These are phyloP conservation scores for Peribatodes rhomboidaria DNA, from an alignment of 2,888 invertebrate species.

Conservation along the genomic window DNA sequence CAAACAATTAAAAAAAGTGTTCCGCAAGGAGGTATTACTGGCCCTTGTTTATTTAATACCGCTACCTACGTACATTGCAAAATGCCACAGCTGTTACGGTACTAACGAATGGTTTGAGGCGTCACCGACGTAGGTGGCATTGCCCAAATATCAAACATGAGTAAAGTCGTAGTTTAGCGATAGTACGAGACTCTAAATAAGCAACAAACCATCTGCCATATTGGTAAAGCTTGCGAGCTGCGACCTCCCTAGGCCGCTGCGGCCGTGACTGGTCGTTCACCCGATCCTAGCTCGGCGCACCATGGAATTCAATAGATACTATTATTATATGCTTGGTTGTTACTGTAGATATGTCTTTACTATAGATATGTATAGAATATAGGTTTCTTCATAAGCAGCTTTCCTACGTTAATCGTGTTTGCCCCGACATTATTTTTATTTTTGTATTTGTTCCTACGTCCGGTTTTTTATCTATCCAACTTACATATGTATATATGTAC, in stretches of 20 bases:
- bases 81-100: conserved; percentile 16
- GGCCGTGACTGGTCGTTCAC: conserved; percentile 78
- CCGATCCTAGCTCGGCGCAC: conserved; percentile 54
- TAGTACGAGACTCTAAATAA: conserved; percentile 28
- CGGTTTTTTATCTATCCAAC: too few species aligned
- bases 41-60: conserved; percentile 12
- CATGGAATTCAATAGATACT: conserved; percentile 33
- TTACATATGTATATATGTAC: too few species aligned
- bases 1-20: conserved; percentile 9
- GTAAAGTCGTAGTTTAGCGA: conserved; percentile 15
- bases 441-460: too few species aligned
- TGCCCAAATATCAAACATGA: conserved; percentile 1
- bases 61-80: conserved; percentile 15
- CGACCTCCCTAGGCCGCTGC: conserved; percentile 67
- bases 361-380: conserved; percentile 7
- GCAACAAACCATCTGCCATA: conserved; percentile 42
- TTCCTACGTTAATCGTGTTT: too few species aligned
- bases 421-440: too few species aligned
- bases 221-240: conserved; percentile 47
- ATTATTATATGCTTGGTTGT: conserved; percentile 10
- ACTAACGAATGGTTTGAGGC: neutral
- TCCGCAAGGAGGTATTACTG: neutral
- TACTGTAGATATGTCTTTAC: conserved; percentile 2
- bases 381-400: conserved; percentile 8
- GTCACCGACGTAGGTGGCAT: conserved; percentile 8